Conservation (phyloP, 92 coral and sea anemone genomes). For the Montipora capitata region DNA sequence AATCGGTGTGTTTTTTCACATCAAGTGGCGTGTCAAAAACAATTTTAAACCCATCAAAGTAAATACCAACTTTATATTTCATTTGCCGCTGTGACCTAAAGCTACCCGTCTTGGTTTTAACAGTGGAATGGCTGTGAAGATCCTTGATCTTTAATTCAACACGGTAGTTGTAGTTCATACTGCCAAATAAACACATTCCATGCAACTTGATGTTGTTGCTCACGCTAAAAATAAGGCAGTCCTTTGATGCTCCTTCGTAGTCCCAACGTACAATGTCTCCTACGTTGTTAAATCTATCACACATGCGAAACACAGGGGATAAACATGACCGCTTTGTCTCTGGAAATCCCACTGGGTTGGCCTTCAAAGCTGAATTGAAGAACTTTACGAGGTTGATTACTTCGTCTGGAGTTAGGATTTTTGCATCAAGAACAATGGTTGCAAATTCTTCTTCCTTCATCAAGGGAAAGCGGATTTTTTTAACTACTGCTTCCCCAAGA, state of each 20-base stretch:
- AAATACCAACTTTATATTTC: neutral
- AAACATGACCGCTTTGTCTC: neutral
- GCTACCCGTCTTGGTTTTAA: neutral
- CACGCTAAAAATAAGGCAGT: neutral
- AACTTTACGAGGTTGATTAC: too few relatives aligned
- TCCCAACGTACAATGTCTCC: too few relatives aligned
- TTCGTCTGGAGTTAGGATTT: too few relatives aligned
- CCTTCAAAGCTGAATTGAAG: neutral
- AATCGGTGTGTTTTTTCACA: neutral
- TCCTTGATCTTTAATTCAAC: too few relatives aligned
- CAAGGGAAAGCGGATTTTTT: too few relatives aligned
- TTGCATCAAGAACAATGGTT: too few relatives aligned
- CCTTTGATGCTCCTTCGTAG: neutral
- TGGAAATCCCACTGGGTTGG: neutral
- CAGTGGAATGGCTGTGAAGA: too few relatives aligned
- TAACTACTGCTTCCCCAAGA: too few relatives aligned
- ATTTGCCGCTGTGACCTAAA: neutral
- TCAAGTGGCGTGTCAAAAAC: too few relatives aligned
- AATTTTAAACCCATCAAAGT: neutral
- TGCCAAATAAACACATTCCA: slow-evolving; percentile 17
- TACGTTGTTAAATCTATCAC: too few relatives aligned
- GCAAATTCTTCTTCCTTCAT: too few relatives aligned
- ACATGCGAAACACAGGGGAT: too few relatives aligned
- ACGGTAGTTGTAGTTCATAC: neutral
- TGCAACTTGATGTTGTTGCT: neutral